These are phyloP conservation scores for Campylomormyrus tamandua DNA, from an alignment of 2,113 vertebrate genomes.

Conservation along the genomic window DNA sequence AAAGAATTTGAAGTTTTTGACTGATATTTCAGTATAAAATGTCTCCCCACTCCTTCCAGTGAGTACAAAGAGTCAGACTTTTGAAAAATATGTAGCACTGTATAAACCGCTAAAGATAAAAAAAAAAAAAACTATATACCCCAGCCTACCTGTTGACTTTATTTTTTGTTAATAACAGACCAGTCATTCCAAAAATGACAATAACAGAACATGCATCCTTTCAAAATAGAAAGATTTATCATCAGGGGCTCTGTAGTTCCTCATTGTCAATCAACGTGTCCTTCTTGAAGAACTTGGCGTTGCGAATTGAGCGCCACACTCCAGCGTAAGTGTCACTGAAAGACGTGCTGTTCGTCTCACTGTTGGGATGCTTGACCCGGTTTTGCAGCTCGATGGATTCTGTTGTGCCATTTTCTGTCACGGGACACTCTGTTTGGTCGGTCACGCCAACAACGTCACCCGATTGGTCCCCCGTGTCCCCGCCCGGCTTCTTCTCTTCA, in stretches of 20 bases:
- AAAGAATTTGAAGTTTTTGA: neutral
- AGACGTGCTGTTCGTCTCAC: slow-evolving; percentile 42
- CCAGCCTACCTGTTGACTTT: slow-evolving; percentile 19
- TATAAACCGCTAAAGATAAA: slow-evolving; percentile 24
- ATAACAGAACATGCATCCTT: slow-evolving; percentile 37
- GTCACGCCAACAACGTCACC: slow-evolving; percentile 28
- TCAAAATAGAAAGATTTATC: slow-evolving; percentile 11
- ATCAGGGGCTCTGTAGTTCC: slow-evolving; percentile 84
- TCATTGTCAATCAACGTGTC: slow-evolving; percentile 85
- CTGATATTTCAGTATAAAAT: slow-evolving; percentile 28
- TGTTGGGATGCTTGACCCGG: slow-evolving; percentile 39
- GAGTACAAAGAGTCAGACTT: slow-evolving; percentile 31
- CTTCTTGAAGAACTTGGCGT: slow-evolving; percentile 76
- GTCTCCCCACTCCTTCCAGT: neutral
- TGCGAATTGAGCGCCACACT: slow-evolving; percentile 82
- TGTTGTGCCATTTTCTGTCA: slow-evolving; percentile 12
- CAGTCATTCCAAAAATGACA: slow-evolving; percentile 23
- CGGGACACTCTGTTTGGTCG: neutral
- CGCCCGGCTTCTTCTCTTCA: slow-evolving; percentile 26
- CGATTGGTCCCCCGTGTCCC: slow-evolving; percentile 26
- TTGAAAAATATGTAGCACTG: slow-evolving; percentile 29
- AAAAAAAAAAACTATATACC: neutral
- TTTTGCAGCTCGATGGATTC: slow-evolving; percentile 56
- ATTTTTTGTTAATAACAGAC: slow-evolving; percentile 23
- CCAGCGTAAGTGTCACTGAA: slow-evolving; percentile 74